Percentiles rank a stretch among this genome's conserved stretches.
These are phyloP conservation scores for Theodoxus fluviatilis DNA, from an alignment of 2,888 invertebrate genomes.

Conservation along the genomic window DNA sequence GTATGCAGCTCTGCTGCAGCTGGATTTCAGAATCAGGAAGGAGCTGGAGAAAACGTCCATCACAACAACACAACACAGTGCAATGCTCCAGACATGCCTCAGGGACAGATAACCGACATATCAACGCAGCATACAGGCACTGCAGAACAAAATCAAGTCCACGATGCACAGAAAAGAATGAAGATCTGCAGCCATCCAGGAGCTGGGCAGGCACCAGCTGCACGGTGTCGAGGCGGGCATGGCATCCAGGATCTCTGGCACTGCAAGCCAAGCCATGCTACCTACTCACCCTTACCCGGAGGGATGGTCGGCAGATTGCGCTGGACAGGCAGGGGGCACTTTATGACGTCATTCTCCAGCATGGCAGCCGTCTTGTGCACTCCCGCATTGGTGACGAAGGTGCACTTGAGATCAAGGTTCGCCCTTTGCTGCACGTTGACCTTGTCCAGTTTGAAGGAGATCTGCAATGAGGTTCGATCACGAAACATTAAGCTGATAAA, in stretches of 20 bases:
- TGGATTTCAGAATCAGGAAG: no score
- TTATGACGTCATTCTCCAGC: conserved; percentile 41
- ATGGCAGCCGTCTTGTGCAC: conserved; percentile 44
- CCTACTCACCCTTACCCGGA: conserved; percentile 52
- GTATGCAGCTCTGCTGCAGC: no score
- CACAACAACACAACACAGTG: no score
- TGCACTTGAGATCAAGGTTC: conserved; percentile 44
- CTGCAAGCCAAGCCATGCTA: no score
- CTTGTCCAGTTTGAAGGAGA: conserved; percentile 47
- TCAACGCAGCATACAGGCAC: no score
- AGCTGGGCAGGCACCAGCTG: no score
- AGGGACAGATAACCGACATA: conserved; percentile 20
- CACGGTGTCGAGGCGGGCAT: no score
- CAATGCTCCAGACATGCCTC: conserved; percentile 18
- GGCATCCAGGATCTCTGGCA: no score
- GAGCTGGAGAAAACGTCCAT: no score
- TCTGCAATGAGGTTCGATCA: conserved; percentile 33
- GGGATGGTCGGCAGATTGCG: conserved; percentile 43
- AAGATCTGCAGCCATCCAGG: no score
- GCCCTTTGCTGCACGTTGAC: conserved; percentile 36
- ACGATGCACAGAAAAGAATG: no score
- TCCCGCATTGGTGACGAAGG: conserved; percentile 44
- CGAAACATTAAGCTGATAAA: neutral
- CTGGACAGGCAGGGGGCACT: conserved; percentile 45
- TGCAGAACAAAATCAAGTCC: no score